Evolutionary conservation across 2,797 vertebrate genomes (phyloP), one percentile per base, ranked within the genome.

Genomic region (Botia almorhae): DNA sequence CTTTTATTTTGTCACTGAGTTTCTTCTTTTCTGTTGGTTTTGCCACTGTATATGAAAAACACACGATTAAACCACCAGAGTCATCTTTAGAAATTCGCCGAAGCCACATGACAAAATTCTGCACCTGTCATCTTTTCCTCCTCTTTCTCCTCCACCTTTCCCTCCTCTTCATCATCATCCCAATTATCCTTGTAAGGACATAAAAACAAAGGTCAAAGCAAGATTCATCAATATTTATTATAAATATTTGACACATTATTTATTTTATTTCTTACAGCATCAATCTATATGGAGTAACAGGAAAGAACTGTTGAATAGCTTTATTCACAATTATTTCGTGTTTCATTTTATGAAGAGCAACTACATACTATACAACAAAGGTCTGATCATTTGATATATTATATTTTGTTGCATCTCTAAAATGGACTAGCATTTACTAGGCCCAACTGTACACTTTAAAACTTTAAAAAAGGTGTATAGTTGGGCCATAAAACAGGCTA

Each of bases 1-100:
- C 95, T 94, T 95, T 96, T 80, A 96, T 96, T 89, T 96, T 96
- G 85, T 96, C 96, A 88, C 85, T 90, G 90, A 94, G 93, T 92
- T 96, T 96, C 92, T 96, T 97, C 92, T 97, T 96, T 81, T 96
- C 95, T 50, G 94, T 90, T 77, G 91, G 53, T 75, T 84, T 85
- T 23, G 64, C 43, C 58, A 58, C 84, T 83, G 76, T 43, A 29
- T 17, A 6, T 55, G 36, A 64, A 55, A 69, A 16, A 75, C 11
- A 76, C 1, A 43, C n/a, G 1, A 23, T 74, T 26, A 17, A 26
- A 70, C 3, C 11, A 33, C 55, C 55, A 2, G 10, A 46, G 43
- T 10, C 8, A 46, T 46, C 19, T 64, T 19, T 14, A 63, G 4
- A 55, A 55, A 17, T n/a, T 14, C 7, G 51, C 1, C 7, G 6